A percentile compares a stretch with the other conserved stretches of the same genome.
phyloP scores from a whole-genome alignment of 2,113 vertebrate genomes.

The Cyphotilapia sp. region DNA sequence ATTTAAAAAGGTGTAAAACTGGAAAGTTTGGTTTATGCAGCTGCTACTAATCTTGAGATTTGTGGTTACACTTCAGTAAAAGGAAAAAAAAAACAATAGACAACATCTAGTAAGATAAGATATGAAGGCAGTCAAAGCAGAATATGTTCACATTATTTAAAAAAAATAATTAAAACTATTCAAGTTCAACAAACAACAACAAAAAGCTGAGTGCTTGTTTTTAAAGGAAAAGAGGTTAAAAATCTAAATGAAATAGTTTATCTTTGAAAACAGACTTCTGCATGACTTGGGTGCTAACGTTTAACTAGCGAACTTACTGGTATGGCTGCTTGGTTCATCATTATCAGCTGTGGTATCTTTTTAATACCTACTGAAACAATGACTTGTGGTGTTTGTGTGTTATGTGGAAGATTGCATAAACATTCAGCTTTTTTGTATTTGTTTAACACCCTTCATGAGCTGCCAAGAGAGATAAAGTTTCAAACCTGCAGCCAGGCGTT shows the following conservation, averaged over 20 bases:
- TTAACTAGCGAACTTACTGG: background rate
- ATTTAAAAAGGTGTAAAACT: background rate
- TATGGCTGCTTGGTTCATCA: background rate
- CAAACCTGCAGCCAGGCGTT: background rate
- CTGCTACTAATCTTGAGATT: background rate
- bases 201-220: background rate
- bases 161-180: accelerated
- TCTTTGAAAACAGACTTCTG: background rate
- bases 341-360: background rate
- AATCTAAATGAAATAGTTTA: background rate
- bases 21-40: background rate
- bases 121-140: background rate
- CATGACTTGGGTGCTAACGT: background rate
- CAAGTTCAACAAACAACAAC: accelerated
- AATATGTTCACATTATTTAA: background rate
- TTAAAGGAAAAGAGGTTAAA: background rate
- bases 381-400: background rate
- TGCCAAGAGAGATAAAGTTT: background rate
- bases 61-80: background rate
- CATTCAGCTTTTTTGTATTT: background rate
- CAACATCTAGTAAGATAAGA: background rate
- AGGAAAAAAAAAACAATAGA: background rate
- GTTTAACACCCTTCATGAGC: background rate
- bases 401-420: background rate
- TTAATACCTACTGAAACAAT: background rate